A percentile compares a stretch with the other conserved stretches of the same genome.
These are phyloP conservation scores for Leptinotarsa peninsularis DNA, from an alignment of 2,888 invertebrate species.

Conservation along the genomic window DNA sequence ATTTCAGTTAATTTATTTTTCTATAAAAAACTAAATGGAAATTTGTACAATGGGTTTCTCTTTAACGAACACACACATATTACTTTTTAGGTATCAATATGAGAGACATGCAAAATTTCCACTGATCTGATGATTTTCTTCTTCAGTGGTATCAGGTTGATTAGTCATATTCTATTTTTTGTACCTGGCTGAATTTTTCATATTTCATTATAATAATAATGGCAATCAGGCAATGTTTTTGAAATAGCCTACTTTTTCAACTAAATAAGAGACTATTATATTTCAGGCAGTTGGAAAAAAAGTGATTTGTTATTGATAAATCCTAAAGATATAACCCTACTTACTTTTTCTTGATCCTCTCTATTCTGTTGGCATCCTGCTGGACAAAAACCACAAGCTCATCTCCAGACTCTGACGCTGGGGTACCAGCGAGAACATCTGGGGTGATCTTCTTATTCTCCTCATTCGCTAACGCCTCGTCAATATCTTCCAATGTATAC, in stretches of 20 bases:
- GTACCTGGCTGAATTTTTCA: too few species aligned
- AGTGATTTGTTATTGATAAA: neutral
- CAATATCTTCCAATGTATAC: constrained; percentile 75
- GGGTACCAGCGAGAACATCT: constrained; percentile 84
- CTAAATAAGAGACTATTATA: too few species aligned
- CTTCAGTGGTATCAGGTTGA: too few species aligned
- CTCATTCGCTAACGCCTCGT: constrained; percentile 71
- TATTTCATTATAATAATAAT: too few species aligned
- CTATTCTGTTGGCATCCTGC: constrained; percentile 85
- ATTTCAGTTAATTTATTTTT: too few species aligned
- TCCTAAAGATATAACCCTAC: constrained; percentile 33
- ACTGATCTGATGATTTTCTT: constrained; percentile 12
- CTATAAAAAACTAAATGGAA: too few species aligned
- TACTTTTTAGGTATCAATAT: neutral
- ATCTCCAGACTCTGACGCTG: constrained; percentile 72
- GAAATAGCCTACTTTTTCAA: too few species aligned
- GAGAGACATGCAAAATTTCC: neutral
- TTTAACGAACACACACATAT: neutral
- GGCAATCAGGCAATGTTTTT: too few species aligned
- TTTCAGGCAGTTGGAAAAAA: neutral
- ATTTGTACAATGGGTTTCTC: too few species aligned
- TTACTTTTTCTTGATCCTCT: constrained; percentile 81
- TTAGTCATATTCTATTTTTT: too few species aligned
- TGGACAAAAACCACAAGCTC: constrained; percentile 87
- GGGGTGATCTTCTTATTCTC: constrained; percentile 73